Evolutionary conservation across 2,113 vertebrate genomes (phyloP).

Genomic region (Excalfactoria chinensis): DNA sequence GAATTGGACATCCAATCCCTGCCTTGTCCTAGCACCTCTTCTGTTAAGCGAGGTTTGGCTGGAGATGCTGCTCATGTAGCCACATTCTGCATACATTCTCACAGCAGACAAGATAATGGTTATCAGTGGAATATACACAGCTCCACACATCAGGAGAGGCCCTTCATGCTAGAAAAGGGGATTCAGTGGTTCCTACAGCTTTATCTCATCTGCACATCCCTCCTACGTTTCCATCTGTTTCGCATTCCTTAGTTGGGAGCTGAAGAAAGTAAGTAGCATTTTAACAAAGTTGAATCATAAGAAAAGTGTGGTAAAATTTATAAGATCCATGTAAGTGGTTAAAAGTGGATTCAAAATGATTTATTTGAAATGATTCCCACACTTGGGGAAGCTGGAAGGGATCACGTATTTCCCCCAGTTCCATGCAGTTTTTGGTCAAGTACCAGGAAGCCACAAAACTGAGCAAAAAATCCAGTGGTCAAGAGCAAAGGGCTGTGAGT

Average conservation of each 20-base stretch:
- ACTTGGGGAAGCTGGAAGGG: neutral
- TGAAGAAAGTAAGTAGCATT: neutral
- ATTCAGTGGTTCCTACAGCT: neutral
- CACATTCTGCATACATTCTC: neutral
- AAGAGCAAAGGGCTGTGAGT: neutral
- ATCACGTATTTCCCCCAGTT: neutral
- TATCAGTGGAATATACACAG: neutral
- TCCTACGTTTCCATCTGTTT: neutral
- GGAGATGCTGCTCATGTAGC: neutral
- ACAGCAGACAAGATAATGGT: neutral
- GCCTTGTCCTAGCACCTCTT: neutral
- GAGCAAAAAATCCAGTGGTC: neutral
- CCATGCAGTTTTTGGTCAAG: neutral
- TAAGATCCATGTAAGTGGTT: neutral
- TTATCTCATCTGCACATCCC: neutral
- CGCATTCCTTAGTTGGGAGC: neutral
- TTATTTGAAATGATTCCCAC: neutral
- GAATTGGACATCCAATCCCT: neutral
- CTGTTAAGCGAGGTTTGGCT: fast-evolving
- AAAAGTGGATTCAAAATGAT: neutral
- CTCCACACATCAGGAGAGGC: neutral
- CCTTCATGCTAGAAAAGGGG: neutral
- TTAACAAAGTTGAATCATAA: neutral
- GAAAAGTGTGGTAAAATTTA: neutral
- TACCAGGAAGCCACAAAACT: neutral